Conservation (phyloP, 2,888 invertebrate species). For the Ecliptopera silaceata region DNA sequence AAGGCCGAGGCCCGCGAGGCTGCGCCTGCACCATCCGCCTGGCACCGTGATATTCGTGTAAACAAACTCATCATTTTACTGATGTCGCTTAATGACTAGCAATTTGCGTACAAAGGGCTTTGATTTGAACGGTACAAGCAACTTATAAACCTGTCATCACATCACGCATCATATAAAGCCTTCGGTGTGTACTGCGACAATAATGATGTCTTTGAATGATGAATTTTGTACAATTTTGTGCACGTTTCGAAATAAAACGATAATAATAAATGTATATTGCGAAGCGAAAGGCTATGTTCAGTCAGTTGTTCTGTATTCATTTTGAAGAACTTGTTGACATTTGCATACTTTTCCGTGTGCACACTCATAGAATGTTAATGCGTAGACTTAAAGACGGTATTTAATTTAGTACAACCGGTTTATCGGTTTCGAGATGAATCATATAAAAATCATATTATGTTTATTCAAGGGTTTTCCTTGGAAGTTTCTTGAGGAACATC, state of each 20-base stretch:
- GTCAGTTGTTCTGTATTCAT: background rate
- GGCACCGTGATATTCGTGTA: constrained; percentile 45
- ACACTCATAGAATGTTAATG: constrained; percentile 28
- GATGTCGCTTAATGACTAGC: constrained; percentile 43
- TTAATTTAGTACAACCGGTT: constrained; percentile 31
- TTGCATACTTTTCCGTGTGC: constrained; percentile 23
- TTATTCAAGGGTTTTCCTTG: constrained; percentile 46
- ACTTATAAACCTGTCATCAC: constrained; percentile 26
- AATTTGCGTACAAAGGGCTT: constrained; percentile 34
- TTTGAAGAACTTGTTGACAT: constrained; percentile 23
- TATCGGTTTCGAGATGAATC: constrained; percentile 43
- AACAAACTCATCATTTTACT: constrained; percentile 40
- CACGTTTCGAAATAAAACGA: constrained; percentile 1
- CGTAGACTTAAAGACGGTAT: constrained; percentile 20
- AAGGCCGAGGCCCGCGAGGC: constrained; percentile 66
- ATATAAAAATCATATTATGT: constrained; percentile 37
- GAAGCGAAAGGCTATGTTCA: constrained; percentile 1
- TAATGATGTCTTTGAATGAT: constrained; percentile 1
- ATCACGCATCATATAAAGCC: constrained; percentile 1
- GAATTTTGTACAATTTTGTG: background rate
- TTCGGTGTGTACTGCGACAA: constrained; percentile 12
- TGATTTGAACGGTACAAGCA: constrained; percentile 25
- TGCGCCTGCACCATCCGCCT: constrained; percentile 47
- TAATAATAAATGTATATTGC: background rate
- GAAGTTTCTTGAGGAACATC: constrained; percentile 44